Evolutionary conservation across 2,888 invertebrate genomes (phyloP), one percentile per base, ranked within the genome.

Genomic region (Mesorhabditis sp.): DNA sequence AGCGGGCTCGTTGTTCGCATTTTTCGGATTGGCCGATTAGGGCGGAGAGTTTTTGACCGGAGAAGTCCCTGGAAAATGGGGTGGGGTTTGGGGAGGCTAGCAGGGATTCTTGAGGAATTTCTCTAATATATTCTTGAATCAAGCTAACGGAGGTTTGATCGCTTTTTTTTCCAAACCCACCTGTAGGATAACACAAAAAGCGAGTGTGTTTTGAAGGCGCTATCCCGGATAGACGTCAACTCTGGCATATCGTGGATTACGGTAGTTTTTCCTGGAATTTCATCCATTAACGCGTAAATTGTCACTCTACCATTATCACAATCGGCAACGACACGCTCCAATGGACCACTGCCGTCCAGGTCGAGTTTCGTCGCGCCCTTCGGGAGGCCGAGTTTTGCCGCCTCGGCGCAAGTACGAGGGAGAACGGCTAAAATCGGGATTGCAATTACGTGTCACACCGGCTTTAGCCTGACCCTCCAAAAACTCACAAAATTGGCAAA

Each of bases 401-500:
- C 83, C 68, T 83, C 82, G 7, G 78, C 70, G 71, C 83, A 83
- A 5, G 74, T 76, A 4, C 80, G 79, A 4, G 83, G 82, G 28
- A 80, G 72, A 4, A 72, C 70, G 13, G 76, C 80, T 80, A 63
- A 4, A 15, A 13, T 63, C 10, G 7, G 28, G 13, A 62, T 28
- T 7, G 15, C 41, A 28, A 13, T 15, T 62, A 6, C 13, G 28
- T n/a, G n/a, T n/a, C 13, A 50, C 58, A 13, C 58, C 10, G 58
- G 1, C n/a, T 50, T 13, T 50, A n/a, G 58, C 66, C 66, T 10
- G 45, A 4, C 7, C 58, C 58, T 5, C 50, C 43, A 67, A 15
- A 10, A 13, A 74, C 81, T 76, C 61, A 82, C 82, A 77, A 69
- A 82, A 82, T 68, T 82, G 82, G 69, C 82, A 82, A 65, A 64